Percentiles rank a stretch among this genome's conserved stretches.
These are phyloP conservation scores for Helobdella robusta DNA, from an alignment of 2,888 invertebrate species.

Conservation along the genomic window DNA sequence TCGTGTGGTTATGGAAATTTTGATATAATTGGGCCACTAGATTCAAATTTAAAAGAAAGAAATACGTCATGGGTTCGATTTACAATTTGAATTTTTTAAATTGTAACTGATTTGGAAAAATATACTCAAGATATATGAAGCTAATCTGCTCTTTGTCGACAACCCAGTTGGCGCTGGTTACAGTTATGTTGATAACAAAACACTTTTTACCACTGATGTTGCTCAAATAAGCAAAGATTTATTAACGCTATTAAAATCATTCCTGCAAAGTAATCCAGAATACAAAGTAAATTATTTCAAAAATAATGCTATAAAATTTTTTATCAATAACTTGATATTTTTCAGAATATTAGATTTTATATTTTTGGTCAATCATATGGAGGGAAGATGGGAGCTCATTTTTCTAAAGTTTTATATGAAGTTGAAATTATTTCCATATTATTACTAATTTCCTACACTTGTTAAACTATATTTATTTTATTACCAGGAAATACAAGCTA, in stretches of 20 bases:
- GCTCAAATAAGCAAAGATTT: slow-evolving; percentile 30
- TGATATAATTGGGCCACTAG: slow-evolving; percentile 35
- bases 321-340: neutral
- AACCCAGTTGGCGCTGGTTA: slow-evolving; percentile 37
- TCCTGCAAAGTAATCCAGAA: slow-evolving; percentile 29
- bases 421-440: slow-evolving; percentile 23
- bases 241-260: slow-evolving; percentile 24
- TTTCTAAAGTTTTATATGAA: slow-evolving; percentile 30
- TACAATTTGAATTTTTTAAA: too few species aligned
- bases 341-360: slow-evolving; percentile 33
- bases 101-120: too few species aligned
- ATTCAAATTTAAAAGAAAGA: too few species aligned
- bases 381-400: slow-evolving; percentile 35
- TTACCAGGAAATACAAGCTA: slow-evolving; percentile 26
- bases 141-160: slow-evolving; percentile 35
- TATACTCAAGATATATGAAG: slow-evolving; percentile 30
- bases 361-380: slow-evolving; percentile 37
- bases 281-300: slow-evolving; percentile 28
- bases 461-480: neutral
- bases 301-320: slow-evolving; percentile 7
- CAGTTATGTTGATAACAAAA: slow-evolving; percentile 35
- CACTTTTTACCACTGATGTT: slow-evolving; percentile 30
- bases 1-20: slow-evolving; percentile 35
- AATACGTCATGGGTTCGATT: too few species aligned
- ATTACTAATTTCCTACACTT: neutral